Conservation (phyloP, 1,140 invertebrate genomes). For the Linepithema humile region DNA sequence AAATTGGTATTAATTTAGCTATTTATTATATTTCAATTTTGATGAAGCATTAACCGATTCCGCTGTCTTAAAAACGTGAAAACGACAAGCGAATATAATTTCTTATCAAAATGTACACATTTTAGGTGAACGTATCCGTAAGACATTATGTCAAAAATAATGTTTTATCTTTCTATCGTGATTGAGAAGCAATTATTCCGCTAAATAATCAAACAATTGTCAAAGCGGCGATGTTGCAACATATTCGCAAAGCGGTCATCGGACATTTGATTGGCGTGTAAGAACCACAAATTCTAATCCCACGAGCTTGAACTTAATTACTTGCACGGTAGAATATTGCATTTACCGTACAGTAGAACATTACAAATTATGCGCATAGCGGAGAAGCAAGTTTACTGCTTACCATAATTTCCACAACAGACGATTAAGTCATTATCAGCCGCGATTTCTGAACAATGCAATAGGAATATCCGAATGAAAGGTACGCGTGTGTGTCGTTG, state of each 20-base stretch:
- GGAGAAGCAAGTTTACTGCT: conserved; percentile 35
- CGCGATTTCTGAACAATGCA: conserved; percentile 41
- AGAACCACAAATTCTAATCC: neutral
- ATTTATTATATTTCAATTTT: conserved; percentile 21
- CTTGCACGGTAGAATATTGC: neutral
- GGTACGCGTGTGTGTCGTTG: conserved; percentile 12
- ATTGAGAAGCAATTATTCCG: neutral
- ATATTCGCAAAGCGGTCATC: no score
- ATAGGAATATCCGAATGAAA: neutral
- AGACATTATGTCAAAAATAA: neutral
- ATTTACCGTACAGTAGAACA: neutral
- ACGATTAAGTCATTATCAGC: conserved; percentile 24
- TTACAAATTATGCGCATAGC: neutral
- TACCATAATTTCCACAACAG: conserved; percentile 2
- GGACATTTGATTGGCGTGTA: neutral
- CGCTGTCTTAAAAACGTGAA: neutral
- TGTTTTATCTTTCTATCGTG: neutral
- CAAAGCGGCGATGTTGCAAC: neutral
- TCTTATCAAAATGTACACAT: neutral
- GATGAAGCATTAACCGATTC: conserved; percentile 1
- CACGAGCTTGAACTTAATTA: neutral
- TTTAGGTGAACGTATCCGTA: neutral
- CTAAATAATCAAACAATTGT: neutral
- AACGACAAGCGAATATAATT: neutral
- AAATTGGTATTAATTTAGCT: neutral